phyloP scores from a whole-genome alignment of 2,113 vertebrate species.

The Cacatua alba region DNA sequence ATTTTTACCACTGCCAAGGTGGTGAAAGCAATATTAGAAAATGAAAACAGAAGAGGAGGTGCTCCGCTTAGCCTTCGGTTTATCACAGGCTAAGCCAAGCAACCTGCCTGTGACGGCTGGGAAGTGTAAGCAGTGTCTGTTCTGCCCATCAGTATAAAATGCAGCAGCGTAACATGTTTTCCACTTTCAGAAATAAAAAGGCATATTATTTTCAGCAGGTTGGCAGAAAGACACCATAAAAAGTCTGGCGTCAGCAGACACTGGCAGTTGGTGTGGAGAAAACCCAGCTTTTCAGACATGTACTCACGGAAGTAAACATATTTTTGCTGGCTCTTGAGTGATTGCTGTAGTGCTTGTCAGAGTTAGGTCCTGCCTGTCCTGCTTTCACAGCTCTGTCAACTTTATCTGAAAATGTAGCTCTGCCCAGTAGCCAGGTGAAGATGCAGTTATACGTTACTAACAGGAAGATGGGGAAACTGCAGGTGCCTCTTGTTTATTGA shows the following conservation, averaged over 20 bases:
- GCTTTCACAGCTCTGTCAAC: background rate
- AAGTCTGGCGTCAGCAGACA: background rate
- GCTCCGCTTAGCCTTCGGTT: background rate
- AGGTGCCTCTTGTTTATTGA: background rate
- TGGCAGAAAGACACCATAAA: background rate
- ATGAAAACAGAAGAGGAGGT: conserved; percentile 20
- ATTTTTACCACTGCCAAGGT: conserved; percentile 43
- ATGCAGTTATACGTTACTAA: accelerated
- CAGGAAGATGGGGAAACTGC: background rate
- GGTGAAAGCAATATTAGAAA: conserved; percentile 67
- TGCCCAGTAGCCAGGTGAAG: background rate
- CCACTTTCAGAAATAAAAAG: background rate
- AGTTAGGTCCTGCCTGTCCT: background rate
- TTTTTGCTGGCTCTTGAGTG: background rate
- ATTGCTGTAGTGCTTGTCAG: background rate
- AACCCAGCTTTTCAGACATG: background rate
- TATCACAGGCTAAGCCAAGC: background rate
- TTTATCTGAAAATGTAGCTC: background rate
- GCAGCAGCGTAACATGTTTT: background rate
- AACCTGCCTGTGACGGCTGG: accelerated
- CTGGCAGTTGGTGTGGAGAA: background rate
- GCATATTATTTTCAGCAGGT: background rate
- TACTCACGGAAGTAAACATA: background rate
- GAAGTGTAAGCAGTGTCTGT: background rate
- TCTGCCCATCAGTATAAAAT: background rate